These are phyloP conservation scores for Chauna torquata DNA, from an alignment of 2,113 vertebrate genomes.

Conservation along the genomic window DNA sequence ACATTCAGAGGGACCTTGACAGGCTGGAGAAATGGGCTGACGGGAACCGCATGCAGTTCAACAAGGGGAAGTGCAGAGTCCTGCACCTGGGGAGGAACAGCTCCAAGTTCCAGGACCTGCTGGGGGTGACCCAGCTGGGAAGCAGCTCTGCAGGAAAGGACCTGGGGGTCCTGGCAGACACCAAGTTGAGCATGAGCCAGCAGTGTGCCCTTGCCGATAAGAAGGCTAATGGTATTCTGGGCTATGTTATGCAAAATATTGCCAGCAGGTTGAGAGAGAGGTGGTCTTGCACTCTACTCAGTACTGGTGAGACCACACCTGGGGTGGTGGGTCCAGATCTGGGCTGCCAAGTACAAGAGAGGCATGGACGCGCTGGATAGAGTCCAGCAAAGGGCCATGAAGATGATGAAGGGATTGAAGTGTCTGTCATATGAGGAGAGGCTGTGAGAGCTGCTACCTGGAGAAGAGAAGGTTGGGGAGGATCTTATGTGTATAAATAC, in stretches of 20 bases:
- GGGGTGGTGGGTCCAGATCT: not conserved
- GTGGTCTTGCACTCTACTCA: not conserved
- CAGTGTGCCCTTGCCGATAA: not conserved
- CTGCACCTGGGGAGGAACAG: not conserved
- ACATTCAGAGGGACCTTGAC: not conserved
- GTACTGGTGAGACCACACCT: not conserved
- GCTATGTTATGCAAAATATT: not conserved
- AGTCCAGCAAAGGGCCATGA: not conserved
- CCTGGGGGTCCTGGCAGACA: accelerated
- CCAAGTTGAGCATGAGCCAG: not conserved
- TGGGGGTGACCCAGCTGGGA: not conserved
- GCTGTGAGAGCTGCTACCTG: not conserved
- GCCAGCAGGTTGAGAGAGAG: not conserved
- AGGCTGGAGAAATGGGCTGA: not conserved
- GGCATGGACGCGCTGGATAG: no score
- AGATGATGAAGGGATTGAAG: not conserved
- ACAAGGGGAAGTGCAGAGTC: not conserved
- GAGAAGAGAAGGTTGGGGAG: not conserved
- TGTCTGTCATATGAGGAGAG: not conserved
- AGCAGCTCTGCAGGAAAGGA: not conserved
- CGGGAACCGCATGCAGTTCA: not conserved
- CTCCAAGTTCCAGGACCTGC: not conserved
- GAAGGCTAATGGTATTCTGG: not conserved
- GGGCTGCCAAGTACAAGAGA: not conserved
- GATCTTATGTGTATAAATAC: not conserved